Conservation (phyloP, 1,140 invertebrate genomes). For the Drosophila pectinifera region DNA sequence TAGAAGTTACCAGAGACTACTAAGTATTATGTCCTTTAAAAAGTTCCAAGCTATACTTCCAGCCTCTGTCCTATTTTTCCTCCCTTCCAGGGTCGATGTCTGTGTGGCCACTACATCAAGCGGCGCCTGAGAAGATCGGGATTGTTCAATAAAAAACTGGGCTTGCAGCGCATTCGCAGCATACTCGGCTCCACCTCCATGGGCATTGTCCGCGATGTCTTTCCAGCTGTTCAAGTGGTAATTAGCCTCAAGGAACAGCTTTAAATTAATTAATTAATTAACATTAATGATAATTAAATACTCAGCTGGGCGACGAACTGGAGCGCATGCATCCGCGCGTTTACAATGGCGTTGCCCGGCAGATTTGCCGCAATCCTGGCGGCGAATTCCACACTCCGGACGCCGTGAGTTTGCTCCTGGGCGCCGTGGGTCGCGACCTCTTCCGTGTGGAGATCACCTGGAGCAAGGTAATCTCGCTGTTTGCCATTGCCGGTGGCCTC, state of each 20-base stretch:
- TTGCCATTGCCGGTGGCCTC: slow-evolving; percentile 89
- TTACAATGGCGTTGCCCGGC: slow-evolving; percentile 87
- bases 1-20: no score
- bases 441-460: slow-evolving; percentile 88
- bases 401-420: slow-evolving; percentile 86
- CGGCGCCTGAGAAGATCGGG: slow-evolving; percentile 88
- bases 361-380: slow-evolving; percentile 85
- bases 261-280: no score
- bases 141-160: slow-evolving; percentile 89
- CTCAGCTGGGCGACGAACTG: slow-evolving; percentile 87
- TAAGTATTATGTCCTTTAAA: not conserved
- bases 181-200: slow-evolving; percentile 86
- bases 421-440: slow-evolving; percentile 87
- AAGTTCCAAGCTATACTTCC: not conserved
- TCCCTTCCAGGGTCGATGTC: slow-evolving; percentile 85
- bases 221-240: slow-evolving; percentile 86
- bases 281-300: slow-evolving; percentile 6
- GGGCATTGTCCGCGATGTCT: slow-evolving; percentile 87
- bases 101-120: slow-evolving; percentile 89
- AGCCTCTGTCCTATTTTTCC: not conserved
- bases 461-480: slow-evolving; percentile 89
- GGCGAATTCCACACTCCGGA: slow-evolving; percentile 85
- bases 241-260: no score
- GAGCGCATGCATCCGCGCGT: slow-evolving; percentile 89
- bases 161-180: slow-evolving; percentile 88